A percentile compares a stretch with the other conserved stretches of the same genome.
Evolutionary conservation across 2,113 vertebrate genomes (phyloP).

Genomic region (Spilogale gracilis): DNA sequence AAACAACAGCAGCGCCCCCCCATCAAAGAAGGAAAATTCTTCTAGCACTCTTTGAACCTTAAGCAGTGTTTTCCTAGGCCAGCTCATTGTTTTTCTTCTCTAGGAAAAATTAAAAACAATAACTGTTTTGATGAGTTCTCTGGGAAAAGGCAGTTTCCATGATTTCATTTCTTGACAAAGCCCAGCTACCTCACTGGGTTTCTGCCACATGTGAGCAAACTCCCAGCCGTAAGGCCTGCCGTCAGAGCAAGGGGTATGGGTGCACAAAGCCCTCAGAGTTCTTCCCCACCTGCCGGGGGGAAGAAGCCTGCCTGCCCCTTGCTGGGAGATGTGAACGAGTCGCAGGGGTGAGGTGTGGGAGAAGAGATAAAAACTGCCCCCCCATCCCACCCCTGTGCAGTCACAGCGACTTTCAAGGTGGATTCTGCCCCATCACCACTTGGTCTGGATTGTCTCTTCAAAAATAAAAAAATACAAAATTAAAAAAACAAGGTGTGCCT

Average conservation of each 20-base stretch:
- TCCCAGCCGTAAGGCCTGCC: slow-evolving; percentile 19
- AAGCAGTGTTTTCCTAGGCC: slow-evolving; percentile 67
- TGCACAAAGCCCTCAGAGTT: slow-evolving; percentile 7
- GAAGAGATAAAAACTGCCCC: slow-evolving; percentile 67
- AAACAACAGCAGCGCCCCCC: not conserved
- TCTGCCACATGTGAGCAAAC: slow-evolving; percentile 55
- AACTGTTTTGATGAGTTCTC: slow-evolving; percentile 77
- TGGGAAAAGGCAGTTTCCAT: slow-evolving; percentile 65
- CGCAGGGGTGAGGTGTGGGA: slow-evolving; percentile 70
- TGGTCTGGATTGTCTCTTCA: slow-evolving; percentile 88
- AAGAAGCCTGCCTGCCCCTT: not conserved
- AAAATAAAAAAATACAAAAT: not conserved
- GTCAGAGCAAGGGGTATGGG: slow-evolving; percentile 26
- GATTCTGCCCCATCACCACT: slow-evolving; percentile 86
- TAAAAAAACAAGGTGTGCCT: slow-evolving; percentile 75
- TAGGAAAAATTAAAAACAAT: slow-evolving; percentile 79
- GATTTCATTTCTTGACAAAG: slow-evolving; percentile 81
- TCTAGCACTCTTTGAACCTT: slow-evolving; percentile 65
- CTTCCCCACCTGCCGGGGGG: not conserved
- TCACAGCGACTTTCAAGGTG: slow-evolving; percentile 74
- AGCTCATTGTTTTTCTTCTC: slow-evolving; percentile 71
- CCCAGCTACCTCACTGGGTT: slow-evolving; percentile 75
- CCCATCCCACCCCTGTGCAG: not conserved
- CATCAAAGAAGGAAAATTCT: slow-evolving; percentile 24
- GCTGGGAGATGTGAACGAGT: slow-evolving; percentile 57